Evolutionary conservation across 2,113 vertebrate genomes (phyloP).

Genomic region (Lamprotornis superbus): DNA sequence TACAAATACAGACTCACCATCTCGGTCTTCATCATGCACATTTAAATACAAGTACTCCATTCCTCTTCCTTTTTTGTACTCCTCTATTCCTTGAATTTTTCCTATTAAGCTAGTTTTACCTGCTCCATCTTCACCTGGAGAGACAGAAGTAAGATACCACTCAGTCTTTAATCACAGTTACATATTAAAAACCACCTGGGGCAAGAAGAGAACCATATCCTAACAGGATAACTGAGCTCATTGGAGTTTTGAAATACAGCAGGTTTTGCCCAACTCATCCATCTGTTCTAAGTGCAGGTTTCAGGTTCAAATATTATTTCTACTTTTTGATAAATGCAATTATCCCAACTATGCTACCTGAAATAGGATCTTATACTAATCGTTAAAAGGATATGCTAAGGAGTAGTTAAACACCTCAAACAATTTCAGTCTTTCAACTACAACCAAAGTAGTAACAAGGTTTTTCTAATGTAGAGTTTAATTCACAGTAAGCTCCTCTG

Average conservation of each 20-base stretch:
- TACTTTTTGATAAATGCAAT: background rate
- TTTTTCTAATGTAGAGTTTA: background rate
- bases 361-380: background rate
- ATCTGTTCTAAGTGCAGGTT: background rate
- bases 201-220: background rate
- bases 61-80: constrained; percentile 97
- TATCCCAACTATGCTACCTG: background rate
- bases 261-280: background rate
- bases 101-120: constrained; percentile 97
- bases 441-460: background rate
- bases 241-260: background rate
- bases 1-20: constrained; percentile 80
- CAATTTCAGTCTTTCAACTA: background rate
- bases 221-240: background rate
- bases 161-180: constrained; percentile 17
- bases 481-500: background rate
- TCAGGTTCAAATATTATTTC: background rate
- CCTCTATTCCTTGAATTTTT: constrained; percentile 92
- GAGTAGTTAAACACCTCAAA: background rate
- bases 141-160: constrained; percentile 11
- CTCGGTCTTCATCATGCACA: constrained; percentile 96
- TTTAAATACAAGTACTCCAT: constrained; percentile 96
- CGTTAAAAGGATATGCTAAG: background rate
- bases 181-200: background rate
- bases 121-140: constrained; percentile 93